Conservation (phyloP, 2,797 vertebrate species). For the Danio jaintianensis region DNA sequence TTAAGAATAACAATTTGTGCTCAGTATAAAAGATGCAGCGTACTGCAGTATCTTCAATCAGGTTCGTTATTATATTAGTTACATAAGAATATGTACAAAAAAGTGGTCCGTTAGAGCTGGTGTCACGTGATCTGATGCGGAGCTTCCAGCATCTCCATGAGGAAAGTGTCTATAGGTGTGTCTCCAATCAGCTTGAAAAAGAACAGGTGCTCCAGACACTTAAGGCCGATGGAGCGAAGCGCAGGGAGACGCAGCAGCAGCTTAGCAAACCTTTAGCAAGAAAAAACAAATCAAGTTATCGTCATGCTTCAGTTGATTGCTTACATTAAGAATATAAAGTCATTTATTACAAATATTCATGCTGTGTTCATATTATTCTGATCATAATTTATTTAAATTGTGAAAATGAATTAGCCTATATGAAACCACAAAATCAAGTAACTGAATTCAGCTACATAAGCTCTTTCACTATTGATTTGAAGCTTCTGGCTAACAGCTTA, state of each 20-base stretch:
- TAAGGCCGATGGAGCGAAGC: slow-evolving; percentile 92
- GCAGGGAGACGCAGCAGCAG: slow-evolving; percentile 92
- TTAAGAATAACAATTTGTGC: slow-evolving; percentile 69
- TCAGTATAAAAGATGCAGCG: slow-evolving; percentile 78
- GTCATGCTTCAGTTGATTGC: too few relatives aligned
- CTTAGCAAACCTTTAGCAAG: slow-evolving; percentile 86
- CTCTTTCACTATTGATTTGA: too few relatives aligned
- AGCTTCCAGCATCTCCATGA: slow-evolving; percentile 98
- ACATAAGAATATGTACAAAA: slow-evolving; percentile 79
- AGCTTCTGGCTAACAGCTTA: too few relatives aligned
- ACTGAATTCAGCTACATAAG: too few relatives aligned
- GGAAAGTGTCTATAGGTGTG: slow-evolving; percentile 96
- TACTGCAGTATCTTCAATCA: slow-evolving; percentile 71
- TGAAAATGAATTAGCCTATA: too few relatives aligned
- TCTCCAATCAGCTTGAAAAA: slow-evolving; percentile 98
- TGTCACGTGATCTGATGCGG: slow-evolving; percentile 89
- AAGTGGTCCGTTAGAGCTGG: slow-evolving; percentile 54
- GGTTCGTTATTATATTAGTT: slow-evolving; percentile 70
- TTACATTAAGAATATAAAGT: too few relatives aligned
- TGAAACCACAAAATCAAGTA: too few relatives aligned
- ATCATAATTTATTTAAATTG: too few relatives aligned
- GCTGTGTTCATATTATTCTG: too few relatives aligned
- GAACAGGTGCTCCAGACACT: slow-evolving; percentile 96
- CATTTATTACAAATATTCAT: too few relatives aligned
- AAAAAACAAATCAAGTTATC: too few relatives aligned